Conservation (phyloP, 2,888 invertebrate species). For the Tupiocoris notatus region DNA sequence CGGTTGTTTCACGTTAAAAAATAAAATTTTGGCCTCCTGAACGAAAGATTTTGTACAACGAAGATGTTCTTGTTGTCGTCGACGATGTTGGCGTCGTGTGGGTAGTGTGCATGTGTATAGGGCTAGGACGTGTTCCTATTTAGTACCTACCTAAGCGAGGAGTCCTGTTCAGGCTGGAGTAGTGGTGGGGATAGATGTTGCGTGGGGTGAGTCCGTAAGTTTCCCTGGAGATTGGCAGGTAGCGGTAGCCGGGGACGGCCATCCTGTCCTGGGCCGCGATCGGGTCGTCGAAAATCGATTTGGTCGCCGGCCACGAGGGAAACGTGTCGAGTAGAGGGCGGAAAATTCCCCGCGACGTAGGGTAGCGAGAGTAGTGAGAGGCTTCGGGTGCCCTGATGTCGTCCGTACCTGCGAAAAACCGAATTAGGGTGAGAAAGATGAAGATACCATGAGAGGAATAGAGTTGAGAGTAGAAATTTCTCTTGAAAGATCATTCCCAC, state of each 20-base stretch:
- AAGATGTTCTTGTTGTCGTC: neutral
- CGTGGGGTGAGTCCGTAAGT: constrained; percentile 87
- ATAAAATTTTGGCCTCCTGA: neutral
- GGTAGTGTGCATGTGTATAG: neutral
- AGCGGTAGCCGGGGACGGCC: constrained; percentile 84
- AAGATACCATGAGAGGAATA: no score
- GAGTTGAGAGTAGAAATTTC: no score
- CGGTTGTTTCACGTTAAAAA: constrained; percentile 3
- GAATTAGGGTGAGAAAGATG: no score
- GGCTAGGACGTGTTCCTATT: constrained; percentile 2
- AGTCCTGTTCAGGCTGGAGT: constrained; percentile 56
- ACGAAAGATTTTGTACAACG: neutral
- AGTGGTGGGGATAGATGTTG: constrained; percentile 83
- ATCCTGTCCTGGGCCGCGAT: constrained; percentile 78
- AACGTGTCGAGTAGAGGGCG: constrained; percentile 63
- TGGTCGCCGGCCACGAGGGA: constrained; percentile 72
- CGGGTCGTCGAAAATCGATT: constrained; percentile 86
- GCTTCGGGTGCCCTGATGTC: constrained; percentile 84
- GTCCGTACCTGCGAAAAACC: constrained; percentile 88
- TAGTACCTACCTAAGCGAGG: constrained; percentile 73
- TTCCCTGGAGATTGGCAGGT: constrained; percentile 85
- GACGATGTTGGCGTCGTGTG: neutral
- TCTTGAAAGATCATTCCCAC: no score
- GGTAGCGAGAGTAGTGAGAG: constrained; percentile 51
- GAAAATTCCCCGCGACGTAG: constrained; percentile 58